Base-by-base conservation (phyloP, 2,888 invertebrate species). In the Pseudococcus jackbeardsleyi region DNA sequence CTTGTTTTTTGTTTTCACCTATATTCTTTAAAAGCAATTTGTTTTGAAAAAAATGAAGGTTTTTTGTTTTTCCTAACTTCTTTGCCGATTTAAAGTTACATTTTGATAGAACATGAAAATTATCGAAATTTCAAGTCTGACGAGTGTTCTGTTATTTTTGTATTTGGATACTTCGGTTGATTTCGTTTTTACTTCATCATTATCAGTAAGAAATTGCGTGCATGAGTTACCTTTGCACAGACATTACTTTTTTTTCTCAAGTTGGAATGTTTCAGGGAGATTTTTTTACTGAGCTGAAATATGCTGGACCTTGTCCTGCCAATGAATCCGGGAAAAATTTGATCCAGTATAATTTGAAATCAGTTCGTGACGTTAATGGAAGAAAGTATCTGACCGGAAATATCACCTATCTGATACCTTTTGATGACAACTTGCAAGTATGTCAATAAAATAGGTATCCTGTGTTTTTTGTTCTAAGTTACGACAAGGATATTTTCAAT, bases 341-440 rank as follows among this genome's bases (percentile, higher is more conserved):
- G 46, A 82, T 82, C 12, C 79, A 82, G 5, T 82, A 82, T 82
- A 82, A 82, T 46, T 19, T 82, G 46, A 82, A 46, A 82, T 26
- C 79, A 9, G 12, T 82, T 82, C 39, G 79, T 2, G 11, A 42
- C 5, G 79, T 12, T 4, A 82, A 46, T 82, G 79, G 79, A 19
- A n/a, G 22, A 46, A 82, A 19, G 46, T 19, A 46, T 22, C 19
- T 82, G 42, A 19, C 0, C 9, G 79, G 79, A 82, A 82, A 82
- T 82, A 82, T 82, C 5, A 82, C 79, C 42, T 46, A 82, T 19
- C 79, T 82, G 7, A 19, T 82, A 42, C 79, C 79, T 19, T 82
- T 82, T 46, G 79, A 82, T 17, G 79, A 82, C 11, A 82, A 3
- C 9, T 19, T 82, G 19, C 17, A 82, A 19, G 79, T 82, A 46